phyloP scores from a whole-genome alignment of 2,113 vertebrate species.

The Ceyx margarethae region DNA sequence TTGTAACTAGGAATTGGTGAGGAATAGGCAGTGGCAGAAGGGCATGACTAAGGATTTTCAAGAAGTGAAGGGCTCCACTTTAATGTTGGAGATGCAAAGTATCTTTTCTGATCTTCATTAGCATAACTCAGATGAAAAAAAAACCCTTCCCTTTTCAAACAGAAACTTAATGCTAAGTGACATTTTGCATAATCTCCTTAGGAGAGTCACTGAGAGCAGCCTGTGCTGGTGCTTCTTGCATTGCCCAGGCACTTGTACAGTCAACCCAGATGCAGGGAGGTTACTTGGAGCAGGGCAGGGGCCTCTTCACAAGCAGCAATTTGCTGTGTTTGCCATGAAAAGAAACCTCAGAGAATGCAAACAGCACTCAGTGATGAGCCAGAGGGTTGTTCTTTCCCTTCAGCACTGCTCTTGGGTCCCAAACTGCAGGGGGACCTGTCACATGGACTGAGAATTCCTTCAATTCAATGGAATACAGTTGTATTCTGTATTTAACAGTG shows the following conservation, averaged over 20 bases:
- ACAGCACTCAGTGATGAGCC: no score
- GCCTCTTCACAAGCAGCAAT: no score
- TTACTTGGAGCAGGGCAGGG: not conserved
- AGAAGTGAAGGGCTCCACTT: not conserved
- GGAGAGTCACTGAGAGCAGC: not conserved
- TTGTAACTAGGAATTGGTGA: not conserved
- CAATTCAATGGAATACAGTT: no score
- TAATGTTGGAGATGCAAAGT: not conserved
- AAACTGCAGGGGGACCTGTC: no score
- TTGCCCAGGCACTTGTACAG: not conserved
- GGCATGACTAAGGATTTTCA: not conserved
- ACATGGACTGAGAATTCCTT: no score
- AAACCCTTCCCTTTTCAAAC: not conserved
- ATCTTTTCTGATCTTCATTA: not conserved
- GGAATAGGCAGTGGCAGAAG: not conserved
- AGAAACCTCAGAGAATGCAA: not conserved
- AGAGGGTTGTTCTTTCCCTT: no score
- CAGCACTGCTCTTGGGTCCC: no score
- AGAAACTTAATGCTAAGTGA: not conserved
- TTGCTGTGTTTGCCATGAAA: not conserved
- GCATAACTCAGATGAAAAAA: not conserved
- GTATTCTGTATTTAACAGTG: no score
- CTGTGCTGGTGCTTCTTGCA: not conserved
- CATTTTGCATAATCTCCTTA: not conserved
- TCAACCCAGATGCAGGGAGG: accelerated